Evolutionary conservation across 2,888 invertebrate species (phyloP).

Genomic region (Clunio marinus): DNA sequence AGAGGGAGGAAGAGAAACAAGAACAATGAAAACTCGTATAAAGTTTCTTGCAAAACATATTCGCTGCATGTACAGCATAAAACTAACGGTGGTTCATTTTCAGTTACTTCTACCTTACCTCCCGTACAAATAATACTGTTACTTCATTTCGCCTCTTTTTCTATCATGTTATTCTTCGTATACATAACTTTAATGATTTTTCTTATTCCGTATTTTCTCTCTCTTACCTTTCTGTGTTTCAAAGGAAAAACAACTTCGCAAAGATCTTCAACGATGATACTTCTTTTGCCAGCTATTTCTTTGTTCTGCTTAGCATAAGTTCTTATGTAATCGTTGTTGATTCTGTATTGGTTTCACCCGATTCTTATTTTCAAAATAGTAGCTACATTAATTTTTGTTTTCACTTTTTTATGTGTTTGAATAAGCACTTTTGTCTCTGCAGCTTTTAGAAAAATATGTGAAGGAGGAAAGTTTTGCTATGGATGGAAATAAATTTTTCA

Average conservation of each 20-base stretch:
- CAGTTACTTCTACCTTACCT: conserved; percentile 3
- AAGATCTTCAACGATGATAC: background rate
- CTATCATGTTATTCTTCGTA: background rate
- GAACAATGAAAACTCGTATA: conserved; percentile 7
- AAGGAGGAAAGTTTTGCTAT: too few species aligned
- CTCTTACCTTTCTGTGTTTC: background rate
- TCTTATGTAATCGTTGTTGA: background rate
- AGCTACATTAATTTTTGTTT: too few species aligned
- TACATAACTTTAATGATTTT: conserved; percentile 3
- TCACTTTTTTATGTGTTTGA: too few species aligned
- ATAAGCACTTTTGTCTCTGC: background rate
- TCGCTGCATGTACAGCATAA: conserved; percentile 8
- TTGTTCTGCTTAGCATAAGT: background rate
- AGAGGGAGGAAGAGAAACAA: conserved; percentile 5
- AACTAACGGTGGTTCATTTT: conserved; percentile 26
- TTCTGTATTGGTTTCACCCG: too few species aligned
- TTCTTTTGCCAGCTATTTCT: background rate
- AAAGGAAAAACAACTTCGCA: too few species aligned
- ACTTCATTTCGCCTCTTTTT: background rate
- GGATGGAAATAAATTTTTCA: too few species aligned
- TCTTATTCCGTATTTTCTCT: background rate
- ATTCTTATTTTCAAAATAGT: too few species aligned
- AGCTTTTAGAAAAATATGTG: too few species aligned
- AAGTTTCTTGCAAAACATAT: conserved; percentile 14
- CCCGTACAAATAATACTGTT: conserved; percentile 31